Conservation (phyloP, 2,888 invertebrate species). For the Aquatica leii region DNA sequence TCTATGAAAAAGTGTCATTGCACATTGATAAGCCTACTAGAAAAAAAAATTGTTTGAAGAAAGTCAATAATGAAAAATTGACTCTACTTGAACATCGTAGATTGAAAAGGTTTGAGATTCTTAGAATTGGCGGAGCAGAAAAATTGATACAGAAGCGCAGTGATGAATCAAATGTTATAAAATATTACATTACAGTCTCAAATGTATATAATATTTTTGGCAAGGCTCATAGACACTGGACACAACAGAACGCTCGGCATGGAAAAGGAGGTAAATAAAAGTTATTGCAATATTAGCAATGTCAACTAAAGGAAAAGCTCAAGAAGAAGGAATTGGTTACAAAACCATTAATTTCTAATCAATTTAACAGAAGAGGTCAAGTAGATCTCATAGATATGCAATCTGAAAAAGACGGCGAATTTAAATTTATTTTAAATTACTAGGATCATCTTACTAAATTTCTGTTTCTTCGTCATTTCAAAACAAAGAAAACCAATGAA, state of each 20-base stretch:
- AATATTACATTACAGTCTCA: too few species aligned
- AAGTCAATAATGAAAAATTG: constrained; percentile 3
- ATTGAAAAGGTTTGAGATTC: not conserved
- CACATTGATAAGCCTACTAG: not conserved
- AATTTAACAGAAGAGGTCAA: not conserved
- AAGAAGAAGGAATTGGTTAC: not conserved
- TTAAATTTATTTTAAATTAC: too few species aligned
- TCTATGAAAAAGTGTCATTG: constrained; percentile 7
- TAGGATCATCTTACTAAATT: too few species aligned
- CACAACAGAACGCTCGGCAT: constrained; percentile 4
- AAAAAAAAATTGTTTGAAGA: not conserved
- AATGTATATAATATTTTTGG: not conserved
- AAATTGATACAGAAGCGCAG: not conserved
- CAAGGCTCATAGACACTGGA: not conserved
- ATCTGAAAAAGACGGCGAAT: too few species aligned
- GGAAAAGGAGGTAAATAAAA: constrained; percentile 1
- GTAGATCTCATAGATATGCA: too few species aligned
- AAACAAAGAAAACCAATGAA: too few species aligned
- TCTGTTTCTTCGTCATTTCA: too few species aligned
- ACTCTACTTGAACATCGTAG: not conserved
- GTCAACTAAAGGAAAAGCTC: not conserved
- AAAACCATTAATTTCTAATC: not conserved
- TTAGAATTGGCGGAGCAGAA: constrained; percentile 1
- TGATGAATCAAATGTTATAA: not conserved
- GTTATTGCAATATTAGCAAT: constrained; percentile 1